Evolutionary conservation across 2,888 invertebrate genomes (phyloP), one percentile per base, ranked within the genome.

Genomic region (Stenchaetothrips biformis): DNA sequence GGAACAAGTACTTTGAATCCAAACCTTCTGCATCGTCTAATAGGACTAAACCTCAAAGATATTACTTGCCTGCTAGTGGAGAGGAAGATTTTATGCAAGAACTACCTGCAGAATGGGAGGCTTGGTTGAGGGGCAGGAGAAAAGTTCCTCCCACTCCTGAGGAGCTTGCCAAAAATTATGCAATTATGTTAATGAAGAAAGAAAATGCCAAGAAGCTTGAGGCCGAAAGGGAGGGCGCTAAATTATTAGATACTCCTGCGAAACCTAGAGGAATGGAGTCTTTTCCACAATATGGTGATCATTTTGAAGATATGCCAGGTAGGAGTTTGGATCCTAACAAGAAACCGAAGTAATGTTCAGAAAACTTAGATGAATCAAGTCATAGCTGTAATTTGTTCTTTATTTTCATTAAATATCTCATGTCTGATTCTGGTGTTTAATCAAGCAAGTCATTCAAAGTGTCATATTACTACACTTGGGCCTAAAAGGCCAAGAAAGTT

Each of bases 61-160:
- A 83, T 82, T 83, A 83, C 79, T 83, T 83, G 25, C 81, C 82
- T 21, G 78, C 80, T 2, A 78, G 80, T 16, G 83, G 82, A 25
- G 88, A 89, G 77, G 90, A 92, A 81, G 86, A 89, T 47, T 93
- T 93, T 84, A 90, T 92, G 82, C 91, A 92, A 85, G 93, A 94
- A 84, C 85, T 94, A 84, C 94, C 96, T 0, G 90, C 94, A 0
- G 96, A 96, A 87, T 96, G 96, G 96, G 94, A 95, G 85, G 89
- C 95, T 9, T 96, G 96, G 96, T 87, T 96, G 78, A 88, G 96
- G 83, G 89, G 90, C 83, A 87, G 92, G 83, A 89, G 92, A 83
- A 84, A 84, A 2, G 89, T 91, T 0, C 92, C 94, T 77, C 96
- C 96, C 0, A 89, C 91, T 0, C 90, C 89, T 82, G 92, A 93